Base-by-base conservation (phyloP, 2,888 invertebrate species). In the Balanococcus diminutus region DNA sequence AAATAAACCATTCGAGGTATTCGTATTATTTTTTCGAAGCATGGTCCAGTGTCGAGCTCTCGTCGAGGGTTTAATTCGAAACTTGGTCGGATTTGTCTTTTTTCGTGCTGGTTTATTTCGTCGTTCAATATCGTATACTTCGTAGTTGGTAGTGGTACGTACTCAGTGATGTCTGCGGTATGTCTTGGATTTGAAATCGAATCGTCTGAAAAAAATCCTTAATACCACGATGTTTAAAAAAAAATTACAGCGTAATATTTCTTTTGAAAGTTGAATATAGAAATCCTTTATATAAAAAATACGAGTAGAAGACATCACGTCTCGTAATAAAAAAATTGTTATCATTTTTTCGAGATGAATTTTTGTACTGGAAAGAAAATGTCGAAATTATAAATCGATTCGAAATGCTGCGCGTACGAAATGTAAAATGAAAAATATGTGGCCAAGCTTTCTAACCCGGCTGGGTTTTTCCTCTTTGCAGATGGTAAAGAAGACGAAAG, bases 401-500 rank as follows among this genome's bases (percentile, higher is more conserved):
- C 3, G 42, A 42, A 42, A 42, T 42, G 16, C 16, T 42, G 16
- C 42, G 16, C 16, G 42, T 42, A 16, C 42, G 42, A 42, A 42
- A n/a, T n/a, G n/a, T n/a, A n/a, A n/a, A n/a, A n/a, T n/a, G n/a
- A n/a, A 42, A 42, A 42, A 16, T 16, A 1, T 5, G 14, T 42
- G 16, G 14, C 14, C 16, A 42, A n/a, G n/a, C n/a, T n/a, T n/a
- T n/a, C n/a, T n/a, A n/a, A n/a, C 11, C 42, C 16, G 42, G 9
- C 14, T 9, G 42, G 3, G 42, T 75, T 32, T 32, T 67, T 67
- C 39, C 22, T 67, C 0, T 46, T 67, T 72, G 2, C 36, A 84
- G 84, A 84, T 72, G 75, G 75, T 75, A 84, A 75, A 75, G 84
- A 84, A 46, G 84, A 84, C 16, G 84, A 84, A 39, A 84, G 75